A percentile compares a stretch with the other conserved stretches of the same genome.
Evolutionary conservation across 2,888 invertebrate species (phyloP).

Genomic region (Drosophila merina): DNA sequence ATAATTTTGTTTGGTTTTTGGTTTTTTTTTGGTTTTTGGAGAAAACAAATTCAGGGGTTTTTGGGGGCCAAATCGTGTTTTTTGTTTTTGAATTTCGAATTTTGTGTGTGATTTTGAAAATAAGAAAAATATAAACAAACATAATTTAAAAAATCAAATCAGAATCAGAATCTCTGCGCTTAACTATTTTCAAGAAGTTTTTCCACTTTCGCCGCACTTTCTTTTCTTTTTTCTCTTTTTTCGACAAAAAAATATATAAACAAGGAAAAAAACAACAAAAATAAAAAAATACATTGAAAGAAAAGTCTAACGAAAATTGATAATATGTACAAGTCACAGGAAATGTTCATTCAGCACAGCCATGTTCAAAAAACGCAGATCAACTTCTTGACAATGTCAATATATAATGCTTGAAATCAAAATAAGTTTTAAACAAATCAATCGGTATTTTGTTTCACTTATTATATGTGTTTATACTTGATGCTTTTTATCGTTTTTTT

Average conservation of each 20-base stretch:
- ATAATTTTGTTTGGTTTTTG: constrained; percentile 29
- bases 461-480: constrained; percentile 13
- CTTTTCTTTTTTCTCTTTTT: constrained; percentile 34
- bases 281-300: constrained; percentile 25
- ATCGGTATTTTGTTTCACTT: constrained; percentile 31
- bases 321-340: constrained; percentile 51
- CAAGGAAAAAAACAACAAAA: constrained; percentile 20
- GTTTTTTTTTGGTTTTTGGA: constrained; percentile 29
- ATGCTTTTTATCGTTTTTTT: constrained; percentile 7
- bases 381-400: constrained; percentile 92
- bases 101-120: constrained; percentile 37
- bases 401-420: constrained; percentile 59
- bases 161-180: constrained; percentile 21
- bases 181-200: constrained; percentile 84
- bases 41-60: constrained; percentile 64
- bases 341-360: constrained; percentile 86
- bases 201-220: constrained; percentile 74
- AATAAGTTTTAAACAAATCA: constrained; percentile 50
- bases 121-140: constrained; percentile 35
- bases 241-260: constrained; percentile 32
- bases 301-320: constrained; percentile 46
- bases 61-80: constrained; percentile 70
- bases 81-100: constrained; percentile 46
- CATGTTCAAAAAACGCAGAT: constrained; percentile 97
- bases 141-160: constrained; percentile 12